These are phyloP conservation scores for Drosophila mauritiana DNA, from an alignment of 1,140 invertebrate genomes.

Conservation along the genomic window DNA sequence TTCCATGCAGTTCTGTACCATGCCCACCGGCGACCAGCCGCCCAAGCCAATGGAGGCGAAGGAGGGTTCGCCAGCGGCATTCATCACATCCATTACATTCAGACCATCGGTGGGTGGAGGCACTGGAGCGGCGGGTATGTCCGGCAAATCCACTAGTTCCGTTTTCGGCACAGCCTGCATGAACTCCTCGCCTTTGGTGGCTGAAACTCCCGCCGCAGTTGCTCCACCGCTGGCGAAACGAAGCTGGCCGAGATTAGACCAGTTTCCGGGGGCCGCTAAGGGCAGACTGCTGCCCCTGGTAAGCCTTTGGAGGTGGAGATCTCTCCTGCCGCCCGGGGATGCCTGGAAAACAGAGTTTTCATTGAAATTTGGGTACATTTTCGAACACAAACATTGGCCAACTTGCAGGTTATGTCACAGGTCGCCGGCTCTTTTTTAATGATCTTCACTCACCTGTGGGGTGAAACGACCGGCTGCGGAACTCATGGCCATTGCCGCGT, in stretches of 20 bases:
- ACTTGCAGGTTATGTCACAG: constrained; percentile 52
- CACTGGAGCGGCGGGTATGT: constrained; percentile 86
- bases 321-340: constrained; percentile 3
- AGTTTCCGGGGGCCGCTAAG: neutral
- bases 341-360: constrained; percentile 20
- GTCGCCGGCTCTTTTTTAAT: constrained; percentile 6
- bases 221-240: constrained; percentile 60
- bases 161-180: constrained; percentile 41
- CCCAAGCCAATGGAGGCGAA: constrained; percentile 93
- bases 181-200: constrained; percentile 4
- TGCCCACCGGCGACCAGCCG: constrained; percentile 90
- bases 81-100: constrained; percentile 83
- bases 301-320: constrained; percentile 19
- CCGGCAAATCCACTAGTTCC: constrained; percentile 83
- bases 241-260: constrained; percentile 14
- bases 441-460: constrained; percentile 52
- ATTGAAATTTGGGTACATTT: constrained; percentile 1
- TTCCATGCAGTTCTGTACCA: constrained; percentile 92
- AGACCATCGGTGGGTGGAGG: constrained; percentile 65
- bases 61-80: constrained; percentile 89
- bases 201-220: constrained; percentile 1
- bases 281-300: neutral
- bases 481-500: constrained; percentile 26
- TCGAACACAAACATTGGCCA: constrained; percentile 4
- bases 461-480: constrained; percentile 7